These are phyloP conservation scores for Linepithema humile DNA, from an alignment of 1,140 invertebrate genomes.

Conservation along the genomic window DNA sequence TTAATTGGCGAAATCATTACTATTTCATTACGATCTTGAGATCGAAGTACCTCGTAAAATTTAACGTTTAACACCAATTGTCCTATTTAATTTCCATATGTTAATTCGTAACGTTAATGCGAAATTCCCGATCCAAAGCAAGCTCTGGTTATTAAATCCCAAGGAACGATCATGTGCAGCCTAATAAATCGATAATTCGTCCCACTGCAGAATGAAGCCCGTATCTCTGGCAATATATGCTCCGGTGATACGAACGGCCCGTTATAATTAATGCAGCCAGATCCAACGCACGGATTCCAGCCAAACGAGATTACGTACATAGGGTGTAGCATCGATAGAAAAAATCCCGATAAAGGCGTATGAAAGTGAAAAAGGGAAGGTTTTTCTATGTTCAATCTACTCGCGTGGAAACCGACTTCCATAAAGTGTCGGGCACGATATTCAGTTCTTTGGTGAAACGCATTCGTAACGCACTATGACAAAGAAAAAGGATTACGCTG, in stretches of 20 bases:
- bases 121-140: conserved; percentile 1
- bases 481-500: conserved; percentile 63
- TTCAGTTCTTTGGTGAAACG: conserved; percentile 57
- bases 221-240: conserved; percentile 1
- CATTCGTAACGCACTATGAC: conserved; percentile 58
- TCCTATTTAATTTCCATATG: background rate
- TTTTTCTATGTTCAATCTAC: conserved; percentile 64
- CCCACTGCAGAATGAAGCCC: background rate
- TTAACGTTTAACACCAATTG: conserved; percentile 28
- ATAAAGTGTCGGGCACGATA: conserved; percentile 59
- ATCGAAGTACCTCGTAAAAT: background rate
- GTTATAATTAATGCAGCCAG: conserved; percentile 62
- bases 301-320: conserved; percentile 56
- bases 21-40: background rate
- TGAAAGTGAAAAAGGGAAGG: conserved; percentile 14
- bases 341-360: conserved; percentile 35
- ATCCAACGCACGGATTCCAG: conserved; percentile 47
- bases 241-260: conserved; percentile 18
- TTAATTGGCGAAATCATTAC: background rate
- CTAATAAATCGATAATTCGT: conserved; percentile 47
- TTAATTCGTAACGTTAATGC: conserved; percentile 21
- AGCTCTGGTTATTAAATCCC: conserved; percentile 37
- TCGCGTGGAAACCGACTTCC: conserved; percentile 62
- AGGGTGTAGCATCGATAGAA: conserved; percentile 48
- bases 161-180: conserved; percentile 23